Evolutionary conservation across 2,797 vertebrate species (phyloP).

Genomic region (Clarias fuscus): DNA sequence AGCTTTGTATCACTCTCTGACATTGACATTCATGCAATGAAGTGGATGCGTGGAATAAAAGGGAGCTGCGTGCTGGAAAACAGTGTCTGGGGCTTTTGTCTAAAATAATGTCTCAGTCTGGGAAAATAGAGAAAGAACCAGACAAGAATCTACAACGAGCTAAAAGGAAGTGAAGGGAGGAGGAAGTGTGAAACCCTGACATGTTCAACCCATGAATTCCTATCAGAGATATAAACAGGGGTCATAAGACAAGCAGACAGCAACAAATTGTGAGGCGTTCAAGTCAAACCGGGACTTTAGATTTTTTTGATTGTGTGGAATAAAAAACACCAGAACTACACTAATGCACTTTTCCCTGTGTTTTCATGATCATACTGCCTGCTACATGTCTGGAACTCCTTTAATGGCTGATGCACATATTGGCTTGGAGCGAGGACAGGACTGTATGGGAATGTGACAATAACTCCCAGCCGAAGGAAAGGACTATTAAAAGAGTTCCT

Average conservation of each 20-base stretch:
- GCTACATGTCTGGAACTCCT: too few species aligned
- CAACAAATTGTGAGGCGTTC: not conserved
- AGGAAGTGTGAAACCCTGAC: not conserved
- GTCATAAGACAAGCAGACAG: not conserved
- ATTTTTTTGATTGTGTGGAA: too few species aligned
- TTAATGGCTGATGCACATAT: too few species aligned
- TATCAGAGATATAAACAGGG: not conserved
- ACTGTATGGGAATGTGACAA: too few species aligned
- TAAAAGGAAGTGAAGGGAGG: not conserved
- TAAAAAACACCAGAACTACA: too few species aligned
- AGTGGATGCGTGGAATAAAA: constrained; percentile 26
- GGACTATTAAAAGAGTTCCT: too few species aligned
- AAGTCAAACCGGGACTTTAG: too few species aligned
- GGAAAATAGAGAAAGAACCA: not conserved
- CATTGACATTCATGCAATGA: not conserved
- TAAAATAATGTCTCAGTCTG: not conserved
- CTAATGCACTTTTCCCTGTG: too few species aligned
- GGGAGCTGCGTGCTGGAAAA: not conserved
- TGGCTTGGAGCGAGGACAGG: too few species aligned
- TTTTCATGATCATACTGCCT: too few species aligned
- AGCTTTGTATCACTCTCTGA: not conserved
- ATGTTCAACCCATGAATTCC: not conserved
- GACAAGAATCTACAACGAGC: not conserved
- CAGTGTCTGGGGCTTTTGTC: not conserved
- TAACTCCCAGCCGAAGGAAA: too few species aligned